These are phyloP conservation scores for Calyptomena viridis DNA, from an alignment of 2,113 vertebrate genomes.

Conservation along the genomic window DNA sequence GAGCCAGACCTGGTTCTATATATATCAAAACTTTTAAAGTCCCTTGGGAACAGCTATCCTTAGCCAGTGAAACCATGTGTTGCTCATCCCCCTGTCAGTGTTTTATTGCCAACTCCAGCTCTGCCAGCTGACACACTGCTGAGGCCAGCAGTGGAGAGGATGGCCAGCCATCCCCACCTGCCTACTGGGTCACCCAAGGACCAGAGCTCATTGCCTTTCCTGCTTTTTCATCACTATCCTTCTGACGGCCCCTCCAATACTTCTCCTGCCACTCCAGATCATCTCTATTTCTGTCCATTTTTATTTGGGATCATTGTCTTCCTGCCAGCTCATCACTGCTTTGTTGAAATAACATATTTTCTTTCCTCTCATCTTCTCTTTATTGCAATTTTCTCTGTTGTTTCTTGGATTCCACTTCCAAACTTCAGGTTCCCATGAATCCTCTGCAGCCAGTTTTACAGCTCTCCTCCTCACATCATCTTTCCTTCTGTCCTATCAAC, in stretches of 20 bases:
- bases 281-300: not conserved
- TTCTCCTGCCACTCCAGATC: not conserved
- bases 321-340: not conserved
- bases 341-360: not conserved
- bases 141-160: not conserved
- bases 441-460: not conserved
- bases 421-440: not conserved
- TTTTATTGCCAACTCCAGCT: not conserved
- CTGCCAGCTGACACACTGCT: not conserved
- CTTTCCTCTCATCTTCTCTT: not conserved
- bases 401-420: not conserved
- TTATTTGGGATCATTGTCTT: not conserved
- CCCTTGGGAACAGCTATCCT: conserved; percentile 24
- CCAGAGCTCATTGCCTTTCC: not conserved
- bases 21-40: conserved; percentile 32
- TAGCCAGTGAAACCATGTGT: conserved; percentile 40
- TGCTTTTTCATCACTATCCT: not conserved
- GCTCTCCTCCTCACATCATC: not conserved
- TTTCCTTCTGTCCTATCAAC: not conserved
- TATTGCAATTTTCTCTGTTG: not conserved
- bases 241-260: not conserved
- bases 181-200: not conserved
- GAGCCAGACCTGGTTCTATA: conserved; percentile 59
- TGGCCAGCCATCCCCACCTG: not conserved
- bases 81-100: not conserved